Base-by-base conservation (phyloP, 2,888 invertebrate species). In the Isoperla grammatica region DNA sequence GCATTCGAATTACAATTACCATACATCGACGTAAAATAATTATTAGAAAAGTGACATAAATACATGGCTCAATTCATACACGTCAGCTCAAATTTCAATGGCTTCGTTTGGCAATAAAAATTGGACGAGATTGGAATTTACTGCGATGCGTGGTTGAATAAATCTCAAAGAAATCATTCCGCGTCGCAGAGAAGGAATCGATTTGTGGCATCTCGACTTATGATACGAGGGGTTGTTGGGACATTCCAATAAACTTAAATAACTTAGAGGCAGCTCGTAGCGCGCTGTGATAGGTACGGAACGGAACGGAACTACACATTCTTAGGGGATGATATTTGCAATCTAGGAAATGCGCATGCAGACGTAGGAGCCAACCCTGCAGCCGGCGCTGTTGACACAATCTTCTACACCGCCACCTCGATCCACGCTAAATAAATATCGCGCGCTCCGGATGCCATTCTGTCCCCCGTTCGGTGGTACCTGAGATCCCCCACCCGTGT, bases 131-230 rank as follows among this genome's bases (percentile, higher is more conserved):
- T 53, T 19, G 53, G 53, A 53, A 53, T 53, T 53, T 37, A 39
- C 37, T 9, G 39, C 20, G n/a, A 15, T 37, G 19, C 53, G 37
- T 53, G 53, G 37, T 37, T 39, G 53, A 53, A 53, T 53, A 53
- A 53, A 53, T 53, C 53, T 53, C 39, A 53, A 53, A 53, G 53
- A 53, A 53, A 53, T 53, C 53, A 53, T 53, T 53, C 53, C 53
- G 39, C 37, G 20, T 39, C 39, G 53, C 37, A 37, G 20, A 53
- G 35, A 53, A 37, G 53, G 39, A 37, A 53, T 53, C 53, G 53
- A 53, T 53, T 39, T 49, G 49, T 49, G 49, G 49, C 29, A 49
- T 49, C 49, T 12, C 22, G 49, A 29, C 49, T 49, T 37, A 37
- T 17, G 39, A 37, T 37, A 37, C 8, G 53, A 46, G 49, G 35